Conservation (phyloP, 2,797 vertebrate species). For the Chromis chromis region DNA sequence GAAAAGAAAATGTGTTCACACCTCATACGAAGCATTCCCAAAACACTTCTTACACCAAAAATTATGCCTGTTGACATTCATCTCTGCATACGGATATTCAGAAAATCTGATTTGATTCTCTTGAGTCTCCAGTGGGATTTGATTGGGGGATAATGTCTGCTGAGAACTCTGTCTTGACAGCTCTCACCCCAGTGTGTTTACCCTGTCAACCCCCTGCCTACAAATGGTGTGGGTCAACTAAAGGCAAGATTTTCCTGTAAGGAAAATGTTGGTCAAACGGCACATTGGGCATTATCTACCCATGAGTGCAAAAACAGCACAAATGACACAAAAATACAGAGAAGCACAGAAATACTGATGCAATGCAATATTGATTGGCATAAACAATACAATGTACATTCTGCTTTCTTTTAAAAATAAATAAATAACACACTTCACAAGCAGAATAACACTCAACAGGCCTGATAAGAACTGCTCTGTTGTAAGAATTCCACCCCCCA, state of each 20-base stretch:
- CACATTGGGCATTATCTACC: conserved; percentile 37
- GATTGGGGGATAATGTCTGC: conserved; percentile 33
- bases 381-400: not conserved
- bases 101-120: conserved; percentile 2
- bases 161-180: conserved; percentile 19
- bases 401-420: not conserved
- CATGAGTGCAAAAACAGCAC: conserved; percentile 1
- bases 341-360: not conserved
- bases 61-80: not conserved
- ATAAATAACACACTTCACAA: conserved; percentile 23
- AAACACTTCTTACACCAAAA: not conserved
- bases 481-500: conserved; percentile 68
- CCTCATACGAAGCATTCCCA: conserved; percentile 3
- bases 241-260: conserved; percentile 33
- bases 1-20: conserved; percentile 19
- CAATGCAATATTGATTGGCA: not conserved
- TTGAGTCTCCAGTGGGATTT: conserved; percentile 18
- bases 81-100: not conserved
- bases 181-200: conserved; percentile 9
- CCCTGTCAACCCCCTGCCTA: conserved; percentile 19
- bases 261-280: conserved; percentile 47
- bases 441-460: conserved; percentile 53
- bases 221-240: conserved; percentile 54
- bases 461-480: conserved; percentile 60
- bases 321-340: not conserved